These are phyloP conservation scores for Ephydatia muelleri DNA, from an alignment of 37 sponge, comb jelly and placozoan genomes.

Conservation along the genomic window DNA sequence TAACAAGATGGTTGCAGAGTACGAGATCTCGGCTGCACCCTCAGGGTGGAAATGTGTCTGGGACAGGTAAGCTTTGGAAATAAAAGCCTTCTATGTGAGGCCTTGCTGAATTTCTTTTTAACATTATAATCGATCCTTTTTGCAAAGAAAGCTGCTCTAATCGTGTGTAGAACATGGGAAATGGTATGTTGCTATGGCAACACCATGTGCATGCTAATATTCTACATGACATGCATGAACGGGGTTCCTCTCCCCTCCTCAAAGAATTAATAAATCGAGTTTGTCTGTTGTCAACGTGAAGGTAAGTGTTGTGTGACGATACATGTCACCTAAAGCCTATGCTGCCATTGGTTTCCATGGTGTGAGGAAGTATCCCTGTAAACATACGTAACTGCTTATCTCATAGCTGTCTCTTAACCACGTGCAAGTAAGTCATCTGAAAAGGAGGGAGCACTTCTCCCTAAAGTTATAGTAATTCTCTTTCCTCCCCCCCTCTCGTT, in stretches of 20 bases:
- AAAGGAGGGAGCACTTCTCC: not conserved
- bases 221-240: not conserved
- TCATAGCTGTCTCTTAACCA: not conserved
- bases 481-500: too few relatives aligned
- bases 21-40: conserved; percentile 31
- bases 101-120: not conserved
- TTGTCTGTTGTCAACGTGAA: not conserved
- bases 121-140: not conserved
- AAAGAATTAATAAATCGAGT: not conserved
- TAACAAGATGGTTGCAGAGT: not conserved
- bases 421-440: not conserved
- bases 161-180: not conserved
- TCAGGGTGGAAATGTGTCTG: conserved; percentile 54
- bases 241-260: not conserved
- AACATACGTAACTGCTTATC: not conserved
- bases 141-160: not conserved
- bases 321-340: not conserved
- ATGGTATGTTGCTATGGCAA: conserved; percentile 19
- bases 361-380: not conserved
- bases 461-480: not conserved
- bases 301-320: not conserved
- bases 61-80: conserved; percentile 49
- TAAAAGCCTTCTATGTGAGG: not conserved
- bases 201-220: not conserved
- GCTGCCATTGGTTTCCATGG: not conserved